These are phyloP conservation scores for Drosophila lutescens DNA, from an alignment of 2,888 invertebrate genomes.

Conservation along the genomic window DNA sequence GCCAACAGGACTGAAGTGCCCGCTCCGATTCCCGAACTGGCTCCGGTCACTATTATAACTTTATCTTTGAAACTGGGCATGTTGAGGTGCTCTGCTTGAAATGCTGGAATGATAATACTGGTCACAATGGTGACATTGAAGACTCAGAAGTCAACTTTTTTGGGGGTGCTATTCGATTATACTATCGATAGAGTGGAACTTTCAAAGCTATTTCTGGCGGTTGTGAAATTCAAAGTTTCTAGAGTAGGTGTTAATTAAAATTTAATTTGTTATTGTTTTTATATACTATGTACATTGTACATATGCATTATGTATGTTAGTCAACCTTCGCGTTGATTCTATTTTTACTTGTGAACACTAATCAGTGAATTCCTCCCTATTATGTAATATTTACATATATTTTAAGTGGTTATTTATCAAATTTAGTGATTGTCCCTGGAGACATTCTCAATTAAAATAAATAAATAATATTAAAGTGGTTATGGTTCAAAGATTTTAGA, in stretches of 20 bases:
- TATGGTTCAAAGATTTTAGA: too few relatives aligned
- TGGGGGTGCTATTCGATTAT: constrained; percentile 33
- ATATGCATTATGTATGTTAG: background rate
- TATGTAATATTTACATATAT: too few relatives aligned
- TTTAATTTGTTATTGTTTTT: constrained; percentile 2
- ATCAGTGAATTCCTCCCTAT: background rate
- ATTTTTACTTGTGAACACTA: background rate
- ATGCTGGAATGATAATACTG: constrained; percentile 3
- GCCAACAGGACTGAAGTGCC: constrained; percentile 89
- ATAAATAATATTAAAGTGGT: too few relatives aligned
- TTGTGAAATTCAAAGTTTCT: constrained; percentile 29
- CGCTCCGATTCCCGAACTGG: constrained; percentile 91
- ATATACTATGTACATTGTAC: background rate
- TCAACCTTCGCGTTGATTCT: background rate
- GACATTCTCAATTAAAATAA: too few relatives aligned
- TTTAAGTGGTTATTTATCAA: background rate
- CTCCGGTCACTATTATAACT: constrained; percentile 88
- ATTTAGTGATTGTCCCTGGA: background rate
- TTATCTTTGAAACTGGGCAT: constrained; percentile 86
- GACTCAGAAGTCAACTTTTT: constrained; percentile 8
- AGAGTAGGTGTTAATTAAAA: constrained; percentile 9
- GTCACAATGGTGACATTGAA: constrained; percentile 39
- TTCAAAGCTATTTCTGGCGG: constrained; percentile 14
- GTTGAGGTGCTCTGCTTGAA: background rate
- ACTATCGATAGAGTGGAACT: constrained; percentile 23